Evolutionary conservation across 2,888 invertebrate genomes (phyloP).

Genomic region (Dicyrtoma fusca): DNA sequence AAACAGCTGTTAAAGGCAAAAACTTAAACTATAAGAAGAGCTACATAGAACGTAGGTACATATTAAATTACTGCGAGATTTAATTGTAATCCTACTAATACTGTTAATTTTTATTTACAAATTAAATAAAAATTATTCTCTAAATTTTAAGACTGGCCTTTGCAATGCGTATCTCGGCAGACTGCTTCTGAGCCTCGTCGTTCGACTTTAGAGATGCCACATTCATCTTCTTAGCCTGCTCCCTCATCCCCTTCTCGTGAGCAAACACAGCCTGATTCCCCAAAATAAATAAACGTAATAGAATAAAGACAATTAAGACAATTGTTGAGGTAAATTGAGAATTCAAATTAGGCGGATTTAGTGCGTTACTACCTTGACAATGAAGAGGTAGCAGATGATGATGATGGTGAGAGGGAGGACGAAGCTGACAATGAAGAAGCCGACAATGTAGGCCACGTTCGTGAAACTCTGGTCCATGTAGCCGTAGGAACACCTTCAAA

Average conservation of each 20-base stretch:
- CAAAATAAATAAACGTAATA: constrained; percentile 41
- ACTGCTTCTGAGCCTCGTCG: constrained; percentile 72
- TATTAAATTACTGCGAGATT: too few relatives aligned
- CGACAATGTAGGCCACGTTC: constrained; percentile 77
- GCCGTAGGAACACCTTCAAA: constrained; percentile 75
- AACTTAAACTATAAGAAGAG: too few relatives aligned
- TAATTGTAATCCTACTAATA: too few relatives aligned
- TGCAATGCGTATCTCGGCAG: constrained; percentile 83
- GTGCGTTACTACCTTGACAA: constrained; percentile 71
- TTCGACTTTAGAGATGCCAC: constrained; percentile 82
- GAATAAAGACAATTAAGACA: neutral
- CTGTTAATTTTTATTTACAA: too few relatives aligned
- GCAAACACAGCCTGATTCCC: constrained; percentile 71
- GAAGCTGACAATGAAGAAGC: constrained; percentile 79
- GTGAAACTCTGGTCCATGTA: constrained; percentile 76
- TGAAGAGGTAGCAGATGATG: constrained; percentile 85
- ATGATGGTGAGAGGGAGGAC: constrained; percentile 76
- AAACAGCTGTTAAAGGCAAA: neutral
- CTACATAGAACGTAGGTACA: too few relatives aligned
- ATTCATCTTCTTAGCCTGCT: constrained; percentile 93
- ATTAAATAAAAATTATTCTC: neutral
- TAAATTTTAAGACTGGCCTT: constrained; percentile 64
- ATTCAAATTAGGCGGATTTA: neutral
- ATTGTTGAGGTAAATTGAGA: constrained; percentile 5
- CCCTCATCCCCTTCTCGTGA: constrained; percentile 84